Percentiles rank a stretch among this genome's conserved stretches.
phyloP scores from a whole-genome alignment of 2,888 invertebrate species.

The Rotaria macrura region DNA sequence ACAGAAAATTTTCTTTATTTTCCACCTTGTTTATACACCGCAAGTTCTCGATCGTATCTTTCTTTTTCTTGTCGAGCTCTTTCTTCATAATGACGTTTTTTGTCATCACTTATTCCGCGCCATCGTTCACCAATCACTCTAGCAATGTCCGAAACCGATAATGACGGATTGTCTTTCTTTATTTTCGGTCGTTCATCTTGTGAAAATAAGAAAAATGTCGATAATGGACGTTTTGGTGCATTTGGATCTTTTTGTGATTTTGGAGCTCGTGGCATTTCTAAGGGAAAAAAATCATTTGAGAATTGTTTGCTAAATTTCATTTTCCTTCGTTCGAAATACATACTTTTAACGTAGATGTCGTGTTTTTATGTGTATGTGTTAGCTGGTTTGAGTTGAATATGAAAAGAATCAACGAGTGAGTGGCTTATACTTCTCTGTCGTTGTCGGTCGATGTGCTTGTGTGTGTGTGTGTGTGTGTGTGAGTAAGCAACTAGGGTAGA shows the following conservation, averaged over 20 bases:
- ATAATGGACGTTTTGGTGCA: constrained; percentile 9
- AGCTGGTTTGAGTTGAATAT: constrained; percentile 1
- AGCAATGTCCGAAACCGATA: constrained; percentile 3
- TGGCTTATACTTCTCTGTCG: constrained; percentile 2
- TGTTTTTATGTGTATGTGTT: neutral
- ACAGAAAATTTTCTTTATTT: neutral
- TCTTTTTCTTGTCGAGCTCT: constrained; percentile 1
- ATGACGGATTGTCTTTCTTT: neutral
- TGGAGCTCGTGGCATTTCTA: neutral
- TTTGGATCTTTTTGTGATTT: constrained; percentile 12
- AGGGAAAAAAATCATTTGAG: no score
- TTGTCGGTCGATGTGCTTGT: neutral
- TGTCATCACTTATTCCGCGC: neutral
- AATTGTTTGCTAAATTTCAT: neutral
- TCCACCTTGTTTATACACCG: neutral
- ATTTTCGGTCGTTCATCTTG: constrained; percentile 19
- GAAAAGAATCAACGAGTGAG: neutral
- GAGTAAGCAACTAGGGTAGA: neutral
- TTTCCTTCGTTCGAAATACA: neutral
- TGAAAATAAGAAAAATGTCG: constrained; percentile 21
- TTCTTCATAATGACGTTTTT: constrained; percentile 18
- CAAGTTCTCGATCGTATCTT: neutral
- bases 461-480: neutral
- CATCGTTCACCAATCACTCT: constrained; percentile 20
- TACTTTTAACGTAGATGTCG: neutral